These are phyloP conservation scores for Melanostoma mellinum DNA, from an alignment of 2,888 invertebrate species.

Conservation along the genomic window DNA sequence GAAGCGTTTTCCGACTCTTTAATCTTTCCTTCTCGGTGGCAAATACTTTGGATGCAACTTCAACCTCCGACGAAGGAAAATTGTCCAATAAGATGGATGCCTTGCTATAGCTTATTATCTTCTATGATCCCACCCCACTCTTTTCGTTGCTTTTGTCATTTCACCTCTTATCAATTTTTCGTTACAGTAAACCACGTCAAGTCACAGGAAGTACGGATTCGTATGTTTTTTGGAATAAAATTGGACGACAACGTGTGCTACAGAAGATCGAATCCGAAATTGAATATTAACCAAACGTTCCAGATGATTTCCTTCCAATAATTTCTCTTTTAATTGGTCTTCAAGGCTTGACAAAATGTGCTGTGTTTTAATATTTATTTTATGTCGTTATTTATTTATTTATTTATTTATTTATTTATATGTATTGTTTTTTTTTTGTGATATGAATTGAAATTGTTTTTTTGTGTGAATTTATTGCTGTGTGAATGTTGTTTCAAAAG, in stretches of 20 bases:
- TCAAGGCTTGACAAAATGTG: constrained; percentile 67
- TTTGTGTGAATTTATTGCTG: not conserved
- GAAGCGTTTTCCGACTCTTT: too few species aligned
- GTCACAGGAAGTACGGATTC: constrained; percentile 79
- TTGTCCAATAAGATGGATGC: too few species aligned
- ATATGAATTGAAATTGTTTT: constrained; percentile 44
- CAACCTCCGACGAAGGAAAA: too few species aligned
- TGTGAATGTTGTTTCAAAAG: not conserved
- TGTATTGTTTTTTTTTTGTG: constrained; percentile 55
- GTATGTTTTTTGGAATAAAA: constrained; percentile 81
- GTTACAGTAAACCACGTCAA: constrained; percentile 78
- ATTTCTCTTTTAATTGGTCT: constrained; percentile 51
- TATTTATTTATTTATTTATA: constrained; percentile 30
- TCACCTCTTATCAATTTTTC: not conserved
- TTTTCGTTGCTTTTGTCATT: too few species aligned
- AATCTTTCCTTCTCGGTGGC: too few species aligned
- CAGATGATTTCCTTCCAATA: constrained; percentile 30
- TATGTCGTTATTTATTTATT: constrained; percentile 27
- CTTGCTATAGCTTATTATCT: too few species aligned
- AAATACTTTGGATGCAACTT: too few species aligned
- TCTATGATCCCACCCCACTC: too few species aligned
- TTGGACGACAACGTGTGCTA: constrained; percentile 81
- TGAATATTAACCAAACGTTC: constrained; percentile 75
- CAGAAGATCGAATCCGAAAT: constrained; percentile 79
- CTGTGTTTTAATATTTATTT: constrained; percentile 59